Conservation (phyloP, 2,113 vertebrate species). For the Machaerirhynchus nigripectus region DNA sequence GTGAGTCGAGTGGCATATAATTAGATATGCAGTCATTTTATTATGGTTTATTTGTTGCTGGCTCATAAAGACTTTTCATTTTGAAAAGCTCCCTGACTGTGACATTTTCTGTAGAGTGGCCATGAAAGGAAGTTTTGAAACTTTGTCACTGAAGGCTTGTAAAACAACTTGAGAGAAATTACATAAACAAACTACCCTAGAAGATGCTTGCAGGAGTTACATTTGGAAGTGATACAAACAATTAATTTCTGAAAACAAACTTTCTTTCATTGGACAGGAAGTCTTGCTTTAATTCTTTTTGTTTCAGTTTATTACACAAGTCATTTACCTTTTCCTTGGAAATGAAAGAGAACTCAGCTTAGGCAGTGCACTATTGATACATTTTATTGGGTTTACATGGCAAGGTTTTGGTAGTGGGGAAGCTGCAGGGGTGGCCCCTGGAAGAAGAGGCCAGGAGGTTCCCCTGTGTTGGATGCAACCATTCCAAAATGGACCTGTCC, state of each 20-base stretch:
- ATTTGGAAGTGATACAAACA: background rate
- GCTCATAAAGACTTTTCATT: constrained; percentile 16
- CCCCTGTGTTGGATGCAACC: rapidly evolving
- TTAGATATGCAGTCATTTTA: constrained; percentile 16
- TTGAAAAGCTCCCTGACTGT: background rate
- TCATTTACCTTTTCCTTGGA: background rate
- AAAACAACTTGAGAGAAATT: constrained; percentile 14
- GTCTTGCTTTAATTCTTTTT: background rate
- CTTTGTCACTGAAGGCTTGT: background rate
- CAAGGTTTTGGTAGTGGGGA: background rate
- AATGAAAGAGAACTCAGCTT: background rate
- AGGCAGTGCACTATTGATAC: background rate
- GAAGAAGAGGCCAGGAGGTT: background rate
- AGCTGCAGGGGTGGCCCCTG: background rate
- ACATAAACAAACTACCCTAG: background rate
- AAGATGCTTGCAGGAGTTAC: background rate
- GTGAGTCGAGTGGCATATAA: constrained; percentile 8
- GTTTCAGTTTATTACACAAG: background rate
- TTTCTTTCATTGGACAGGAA: background rate
- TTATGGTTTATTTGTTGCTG: constrained; percentile 29
- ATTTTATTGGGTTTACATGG: background rate
- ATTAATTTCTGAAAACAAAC: background rate
- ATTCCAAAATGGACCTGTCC: rapidly evolving
- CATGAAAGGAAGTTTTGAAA: background rate
- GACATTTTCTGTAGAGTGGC: background rate